A percentile compares a stretch with the other conserved stretches of the same genome.
These are phyloP conservation scores for Proteles cristata DNA, from an alignment of 2,113 vertebrate species.

Conservation along the genomic window DNA sequence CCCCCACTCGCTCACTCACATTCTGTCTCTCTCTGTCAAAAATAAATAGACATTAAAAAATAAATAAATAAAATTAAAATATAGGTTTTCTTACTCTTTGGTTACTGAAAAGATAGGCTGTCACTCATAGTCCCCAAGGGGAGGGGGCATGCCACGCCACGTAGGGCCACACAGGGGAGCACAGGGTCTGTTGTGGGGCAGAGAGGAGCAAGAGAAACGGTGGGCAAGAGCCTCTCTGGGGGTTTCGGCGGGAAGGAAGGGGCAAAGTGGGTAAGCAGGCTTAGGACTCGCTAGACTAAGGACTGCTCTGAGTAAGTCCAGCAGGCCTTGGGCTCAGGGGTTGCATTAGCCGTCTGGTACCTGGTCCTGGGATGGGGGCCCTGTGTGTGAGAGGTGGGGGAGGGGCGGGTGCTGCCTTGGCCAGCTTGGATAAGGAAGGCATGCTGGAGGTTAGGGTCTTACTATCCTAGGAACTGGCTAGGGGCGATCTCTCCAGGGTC, in stretches of 20 bases:
- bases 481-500: not conserved
- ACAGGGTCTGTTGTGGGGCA: not conserved
- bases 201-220: not conserved
- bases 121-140: not conserved
- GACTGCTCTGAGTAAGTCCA: not conserved
- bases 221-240: not conserved
- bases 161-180: not conserved
- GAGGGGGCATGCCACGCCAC: not conserved
- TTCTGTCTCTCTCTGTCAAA: no score
- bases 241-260: not conserved
- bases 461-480: not conserved
- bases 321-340: not conserved
- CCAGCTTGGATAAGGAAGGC: not conserved
- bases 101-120: not conserved
- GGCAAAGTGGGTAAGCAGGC: not conserved
- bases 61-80: no score
- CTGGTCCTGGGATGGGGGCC: not conserved
- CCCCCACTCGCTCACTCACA: no score
- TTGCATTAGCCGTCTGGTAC: not conserved
- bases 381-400: not conserved
- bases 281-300: no score
- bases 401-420: no score
- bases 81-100: not conserved
- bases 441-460: accelerated
- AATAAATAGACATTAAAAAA: no score